phyloP scores from a whole-genome alignment of 2,113 vertebrate genomes.

The Colius striatus region DNA sequence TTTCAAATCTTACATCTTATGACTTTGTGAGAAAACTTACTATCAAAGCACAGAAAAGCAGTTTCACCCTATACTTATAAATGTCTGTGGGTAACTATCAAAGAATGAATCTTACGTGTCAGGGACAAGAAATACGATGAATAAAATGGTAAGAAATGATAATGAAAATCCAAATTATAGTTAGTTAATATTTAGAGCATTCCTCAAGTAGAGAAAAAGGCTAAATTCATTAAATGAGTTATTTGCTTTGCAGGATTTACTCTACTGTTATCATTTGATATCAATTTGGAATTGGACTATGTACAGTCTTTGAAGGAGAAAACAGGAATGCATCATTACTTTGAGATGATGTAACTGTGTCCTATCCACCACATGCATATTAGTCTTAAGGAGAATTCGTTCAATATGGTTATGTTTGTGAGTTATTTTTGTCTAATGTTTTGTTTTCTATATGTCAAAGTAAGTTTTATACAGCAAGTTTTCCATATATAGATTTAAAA shows the following conservation, averaged over 20 bases:
- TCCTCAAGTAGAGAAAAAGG: background rate
- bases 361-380: background rate
- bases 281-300: background rate
- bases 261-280: background rate
- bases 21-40: background rate
- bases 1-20: background rate
- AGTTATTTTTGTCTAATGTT: background rate
- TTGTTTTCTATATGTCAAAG: background rate
- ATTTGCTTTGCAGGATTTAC: background rate
- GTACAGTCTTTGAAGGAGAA: background rate
- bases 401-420: background rate
- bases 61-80: background rate
- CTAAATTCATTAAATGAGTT: background rate
- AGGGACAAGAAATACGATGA: background rate
- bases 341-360: background rate
- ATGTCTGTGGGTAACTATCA: background rate
- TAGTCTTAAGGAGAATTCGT: background rate
- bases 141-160: background rate
- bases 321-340: background rate
- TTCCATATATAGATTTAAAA: background rate
- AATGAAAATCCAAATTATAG: background rate
- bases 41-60: background rate
- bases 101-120: background rate
- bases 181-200: background rate
- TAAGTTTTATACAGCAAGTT: background rate